phyloP scores from a whole-genome alignment of 2,113 vertebrate genomes.

The Engystomops pustulosus region DNA sequence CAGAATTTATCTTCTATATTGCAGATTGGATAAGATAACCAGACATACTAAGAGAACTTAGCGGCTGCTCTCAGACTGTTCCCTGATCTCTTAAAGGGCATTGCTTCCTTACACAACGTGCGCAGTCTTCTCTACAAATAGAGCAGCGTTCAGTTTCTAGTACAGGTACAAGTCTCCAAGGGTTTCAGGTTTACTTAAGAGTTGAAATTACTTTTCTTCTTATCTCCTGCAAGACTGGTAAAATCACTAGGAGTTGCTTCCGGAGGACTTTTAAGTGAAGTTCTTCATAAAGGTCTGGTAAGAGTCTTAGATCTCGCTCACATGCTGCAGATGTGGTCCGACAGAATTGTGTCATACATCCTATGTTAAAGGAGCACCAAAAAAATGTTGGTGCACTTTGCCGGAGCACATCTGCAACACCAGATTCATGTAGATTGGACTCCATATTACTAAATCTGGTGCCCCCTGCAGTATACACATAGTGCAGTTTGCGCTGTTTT shows the following conservation, averaged over 20 bases:
- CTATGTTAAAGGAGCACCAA: no score
- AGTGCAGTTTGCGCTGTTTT: no score
- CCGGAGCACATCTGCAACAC: no score
- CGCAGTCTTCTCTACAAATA: not conserved
- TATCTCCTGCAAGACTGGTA: not conserved
- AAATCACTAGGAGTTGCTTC: not conserved
- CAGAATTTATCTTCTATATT: not conserved
- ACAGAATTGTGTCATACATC: no score
- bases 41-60: not conserved
- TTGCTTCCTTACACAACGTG: not conserved
- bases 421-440: no score
- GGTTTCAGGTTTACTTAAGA: not conserved
- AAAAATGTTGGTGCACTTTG: no score
- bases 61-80: not conserved
- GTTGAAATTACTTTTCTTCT: conserved; percentile 1
- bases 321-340: no score
- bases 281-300: no score
- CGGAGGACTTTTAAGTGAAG: no score
- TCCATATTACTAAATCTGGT: no score
- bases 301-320: no score
- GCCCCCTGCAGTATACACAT: no score
- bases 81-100: not conserved
- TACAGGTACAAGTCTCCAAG: not conserved
- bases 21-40: not conserved
- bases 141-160: not conserved